Base-by-base conservation (phyloP, 1,140 invertebrate species). In the Lasioglossum albipes region DNA sequence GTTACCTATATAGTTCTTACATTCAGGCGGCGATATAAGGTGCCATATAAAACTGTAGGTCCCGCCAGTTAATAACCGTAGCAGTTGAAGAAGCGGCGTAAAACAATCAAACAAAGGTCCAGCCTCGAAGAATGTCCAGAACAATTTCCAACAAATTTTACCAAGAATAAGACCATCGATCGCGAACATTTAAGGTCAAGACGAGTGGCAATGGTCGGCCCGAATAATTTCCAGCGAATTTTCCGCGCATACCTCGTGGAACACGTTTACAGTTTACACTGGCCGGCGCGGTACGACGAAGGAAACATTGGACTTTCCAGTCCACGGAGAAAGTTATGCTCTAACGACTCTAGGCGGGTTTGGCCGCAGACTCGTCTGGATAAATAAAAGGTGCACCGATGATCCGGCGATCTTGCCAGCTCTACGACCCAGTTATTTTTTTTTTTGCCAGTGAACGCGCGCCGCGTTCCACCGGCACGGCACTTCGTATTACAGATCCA, bases 251-350 rank as follows among this genome's bases (percentile, higher is more conserved):
- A 36, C 2, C n/a, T 7, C 3, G 4, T 13, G 6, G 4, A 36
- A 52, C 7, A 31, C 71, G 74, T 27, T 10, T 12, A 1, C 13
- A 22, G 74, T 27, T 10, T 12, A 1, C 13, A 22, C 10, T 1
- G 5, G 36, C 36, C 36, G 36, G 36, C 36, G 22, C 45, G 6
- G 45, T 0, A 61, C 12, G 36, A 22, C 67, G 57, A 81, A 42
- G 75, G 81, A 82, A 81, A 81, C 62, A 71, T 78, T 76, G 73
- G 79, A 89, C 87, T 89, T 88, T 89, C 88, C 83, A 89, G 88
- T 84, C 73, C 85, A 88, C 64, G 87, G 88, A 87, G 88, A 89
- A 89, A 89, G 88, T 88, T 84, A 84, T 76, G 73, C 84, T 74
- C 65, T 81, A 81, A 79, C 84, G 78, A 82, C 75, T 79, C 62